Percentiles rank a stretch among this genome's conserved stretches.
Conservation (phyloP, 1,140 invertebrate genomes). For the Drosophila bipectinata region DNA sequence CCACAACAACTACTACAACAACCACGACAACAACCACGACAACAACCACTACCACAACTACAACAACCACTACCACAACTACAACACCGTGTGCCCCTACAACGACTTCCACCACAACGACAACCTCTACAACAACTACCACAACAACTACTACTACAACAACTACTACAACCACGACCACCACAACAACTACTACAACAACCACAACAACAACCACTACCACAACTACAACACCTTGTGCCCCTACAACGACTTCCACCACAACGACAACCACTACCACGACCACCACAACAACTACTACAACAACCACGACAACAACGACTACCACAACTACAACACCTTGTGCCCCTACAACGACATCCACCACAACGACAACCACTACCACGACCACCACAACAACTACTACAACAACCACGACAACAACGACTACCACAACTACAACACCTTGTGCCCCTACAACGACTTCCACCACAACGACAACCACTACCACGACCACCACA, state of each 20-base stretch:
- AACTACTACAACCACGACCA: background rate
- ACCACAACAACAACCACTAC: background rate
- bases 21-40: background rate
- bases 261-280: background rate
- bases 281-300: background rate
- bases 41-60: background rate
- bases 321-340: background rate
- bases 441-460: background rate
- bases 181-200: background rate
- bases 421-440: background rate
- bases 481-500: background rate
- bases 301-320: background rate
- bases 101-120: background rate
- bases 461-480: background rate
- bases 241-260: background rate
- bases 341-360: background rate
- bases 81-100: background rate
- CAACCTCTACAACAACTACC: background rate
- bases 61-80: background rate
- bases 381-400: background rate
- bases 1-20: background rate
- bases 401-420: background rate
- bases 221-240: too few species aligned
- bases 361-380: background rate
- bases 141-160: background rate